Conservation (phyloP, 2,113 vertebrate species). For the Podarcis muralis region DNA sequence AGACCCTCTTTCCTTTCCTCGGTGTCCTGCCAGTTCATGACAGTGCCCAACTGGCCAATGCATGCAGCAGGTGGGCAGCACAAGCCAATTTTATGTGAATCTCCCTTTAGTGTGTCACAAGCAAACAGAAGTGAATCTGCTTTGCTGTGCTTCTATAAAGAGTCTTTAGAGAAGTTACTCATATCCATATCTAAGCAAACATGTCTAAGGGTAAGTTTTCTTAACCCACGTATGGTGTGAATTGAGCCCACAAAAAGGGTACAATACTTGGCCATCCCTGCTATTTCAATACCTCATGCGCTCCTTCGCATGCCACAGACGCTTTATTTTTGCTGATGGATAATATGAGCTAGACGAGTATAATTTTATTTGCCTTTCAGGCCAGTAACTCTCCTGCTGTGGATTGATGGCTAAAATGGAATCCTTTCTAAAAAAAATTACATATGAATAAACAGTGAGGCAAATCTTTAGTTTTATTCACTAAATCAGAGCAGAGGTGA, state of each 20-base stretch:
- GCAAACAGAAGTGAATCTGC: not conserved
- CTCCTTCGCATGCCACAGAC: not conserved
- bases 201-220: not conserved
- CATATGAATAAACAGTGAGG: constrained; percentile 3
- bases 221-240: not conserved
- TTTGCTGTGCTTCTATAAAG: not conserved
- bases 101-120: not conserved
- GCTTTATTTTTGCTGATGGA: not conserved
- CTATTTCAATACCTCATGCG: not conserved
- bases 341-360: not conserved
- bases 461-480: not conserved
- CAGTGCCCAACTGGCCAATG: too few species aligned
- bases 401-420: not conserved
- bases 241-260: not conserved
- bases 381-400: not conserved
- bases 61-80: not conserved
- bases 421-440: not conserved
- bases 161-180: not conserved
- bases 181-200: not conserved
- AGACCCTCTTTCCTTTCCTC: too few species aligned
- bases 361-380: not conserved
- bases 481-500: not conserved
- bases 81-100: not conserved
- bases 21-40: too few species aligned
- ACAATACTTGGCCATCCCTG: too few species aligned